Evolutionary conservation across 2,888 invertebrate species (phyloP), one percentile per base, ranked within the genome.

Genomic region (Leptinotarsa peninsularis): DNA sequence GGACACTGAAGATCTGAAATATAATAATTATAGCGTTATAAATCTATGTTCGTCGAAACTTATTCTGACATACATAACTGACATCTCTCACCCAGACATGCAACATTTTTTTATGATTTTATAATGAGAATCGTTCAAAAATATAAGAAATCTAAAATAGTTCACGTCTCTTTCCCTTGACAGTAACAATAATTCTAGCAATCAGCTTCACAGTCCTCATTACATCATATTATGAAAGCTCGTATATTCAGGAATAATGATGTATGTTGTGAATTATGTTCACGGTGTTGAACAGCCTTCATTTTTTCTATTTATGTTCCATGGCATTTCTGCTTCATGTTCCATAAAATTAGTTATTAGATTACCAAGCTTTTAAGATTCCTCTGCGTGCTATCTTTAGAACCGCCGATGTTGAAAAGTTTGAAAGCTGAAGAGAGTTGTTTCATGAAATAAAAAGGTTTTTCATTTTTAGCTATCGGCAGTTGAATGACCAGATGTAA

Each of bases 341-440:
- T 69, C 66, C 69, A 66, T 68, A 63, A 73, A 73, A 73, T 73
- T 69, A 69, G 33, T 73, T 73, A 69, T 69, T 73, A 69, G 73
- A 73, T 73, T 73, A 73, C 54, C 33, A 69, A 52, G 73, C 69
- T 52, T 66, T 69, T 18, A 69, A 69, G 73, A 73, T 73, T 66
- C 49, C 71, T 71, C 15, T 27, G 52, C 56, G 66, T 33, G 73
- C 73, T 73, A 73, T 73, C 66, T 73, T 73, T 73, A 73, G 73
- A 69, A 69, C 66, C 58, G 69, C 23, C n/a, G 17, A 73, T 69
- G 73, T 27, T 68, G 52, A 63, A 73, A n/a, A 69, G 60, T 21
- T 63, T 71, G 71, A 71, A 66, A 58, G 52, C 71, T 66, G 54
- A 43, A 50, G 52, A 63, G 71, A 49, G 23, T 23, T 58, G 23